A percentile compares a stretch with the other conserved stretches of the same genome.
phyloP scores from a whole-genome alignment of 2,797 vertebrate species.

The Sebastes ruberrimus region DNA sequence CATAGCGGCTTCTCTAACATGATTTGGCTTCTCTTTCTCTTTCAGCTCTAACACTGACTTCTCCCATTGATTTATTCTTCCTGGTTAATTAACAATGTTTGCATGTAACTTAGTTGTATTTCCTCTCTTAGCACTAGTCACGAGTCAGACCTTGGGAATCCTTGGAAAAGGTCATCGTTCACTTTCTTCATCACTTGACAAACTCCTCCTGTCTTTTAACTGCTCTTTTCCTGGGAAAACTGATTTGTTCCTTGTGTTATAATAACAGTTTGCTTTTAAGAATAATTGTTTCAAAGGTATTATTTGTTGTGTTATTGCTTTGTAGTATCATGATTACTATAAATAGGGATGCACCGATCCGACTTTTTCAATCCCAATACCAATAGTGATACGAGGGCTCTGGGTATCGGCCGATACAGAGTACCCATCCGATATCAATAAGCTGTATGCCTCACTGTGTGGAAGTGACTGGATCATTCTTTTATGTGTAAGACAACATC shows the following conservation, averaged over 20 bases:
- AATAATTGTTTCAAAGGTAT: not conserved
- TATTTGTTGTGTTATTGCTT: not conserved
- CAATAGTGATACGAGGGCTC: no score
- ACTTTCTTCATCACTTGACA: slow-evolving; percentile 21
- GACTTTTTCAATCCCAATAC: no score
- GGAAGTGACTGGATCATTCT: no score
- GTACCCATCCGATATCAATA: no score
- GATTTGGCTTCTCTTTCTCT: slow-evolving; percentile 42
- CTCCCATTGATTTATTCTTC: slow-evolving; percentile 4
- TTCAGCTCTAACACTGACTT: slow-evolving; percentile 36
- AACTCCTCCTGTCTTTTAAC: slow-evolving; percentile 4
- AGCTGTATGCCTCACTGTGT: no score
- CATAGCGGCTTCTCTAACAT: slow-evolving; percentile 35
- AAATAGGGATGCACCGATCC: not conserved
- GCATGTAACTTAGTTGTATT: slow-evolving; percentile 80
- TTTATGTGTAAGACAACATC: no score
- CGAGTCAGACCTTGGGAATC: slow-evolving; percentile 27
- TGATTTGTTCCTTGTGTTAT: not conserved
- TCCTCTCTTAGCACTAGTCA: slow-evolving; percentile 50
- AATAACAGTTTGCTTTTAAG: not conserved
- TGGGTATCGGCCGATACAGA: no score
- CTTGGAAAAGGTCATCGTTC: not conserved
- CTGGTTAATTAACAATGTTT: slow-evolving; percentile 49
- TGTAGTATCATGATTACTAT: not conserved
- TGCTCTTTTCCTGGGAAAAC: not conserved